These are phyloP conservation scores for Boleophthalmus pectinirostris DNA, from an alignment of 2,113 vertebrate species.

Conservation along the genomic window DNA sequence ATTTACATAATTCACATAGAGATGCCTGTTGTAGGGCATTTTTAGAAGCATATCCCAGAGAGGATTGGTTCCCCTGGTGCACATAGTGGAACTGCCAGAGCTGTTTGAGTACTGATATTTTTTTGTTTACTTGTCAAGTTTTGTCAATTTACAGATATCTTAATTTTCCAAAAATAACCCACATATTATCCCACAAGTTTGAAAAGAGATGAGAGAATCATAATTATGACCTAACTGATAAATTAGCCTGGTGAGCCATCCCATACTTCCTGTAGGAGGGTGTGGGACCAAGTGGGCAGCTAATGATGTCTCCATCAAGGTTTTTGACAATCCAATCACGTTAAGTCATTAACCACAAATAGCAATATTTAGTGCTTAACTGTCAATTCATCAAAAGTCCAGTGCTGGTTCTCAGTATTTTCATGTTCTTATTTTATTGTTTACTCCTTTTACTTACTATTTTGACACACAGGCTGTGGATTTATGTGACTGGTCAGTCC, in stretches of 20 bases:
- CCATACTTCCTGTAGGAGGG: background rate
- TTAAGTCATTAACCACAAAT: too few species aligned
- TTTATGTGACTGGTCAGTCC: background rate
- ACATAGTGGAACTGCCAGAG: constrained; percentile 20
- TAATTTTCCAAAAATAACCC: background rate
- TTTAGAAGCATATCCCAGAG: constrained; percentile 37
- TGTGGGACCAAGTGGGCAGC: background rate
- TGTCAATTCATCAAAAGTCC: too few species aligned
- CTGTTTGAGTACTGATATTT: constrained; percentile 19
- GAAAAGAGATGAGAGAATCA: background rate
- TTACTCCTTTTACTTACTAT: too few species aligned
- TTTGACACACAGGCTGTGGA: too few species aligned
- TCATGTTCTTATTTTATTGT: too few species aligned
- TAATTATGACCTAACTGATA: background rate
- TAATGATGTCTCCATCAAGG: too few species aligned
- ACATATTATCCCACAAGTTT: background rate
- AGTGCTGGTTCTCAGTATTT: too few species aligned
- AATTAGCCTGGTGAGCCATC: background rate
- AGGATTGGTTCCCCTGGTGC: constrained; percentile 41
- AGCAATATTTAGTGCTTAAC: too few species aligned
- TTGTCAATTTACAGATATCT: background rate
- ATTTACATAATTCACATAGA: constrained; percentile 2
- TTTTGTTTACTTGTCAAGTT: background rate
- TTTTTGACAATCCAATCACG: too few species aligned
- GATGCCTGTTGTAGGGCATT: constrained; percentile 34